Conservation (phyloP, 2,113 vertebrate species). For the Casuarius casuarius region DNA sequence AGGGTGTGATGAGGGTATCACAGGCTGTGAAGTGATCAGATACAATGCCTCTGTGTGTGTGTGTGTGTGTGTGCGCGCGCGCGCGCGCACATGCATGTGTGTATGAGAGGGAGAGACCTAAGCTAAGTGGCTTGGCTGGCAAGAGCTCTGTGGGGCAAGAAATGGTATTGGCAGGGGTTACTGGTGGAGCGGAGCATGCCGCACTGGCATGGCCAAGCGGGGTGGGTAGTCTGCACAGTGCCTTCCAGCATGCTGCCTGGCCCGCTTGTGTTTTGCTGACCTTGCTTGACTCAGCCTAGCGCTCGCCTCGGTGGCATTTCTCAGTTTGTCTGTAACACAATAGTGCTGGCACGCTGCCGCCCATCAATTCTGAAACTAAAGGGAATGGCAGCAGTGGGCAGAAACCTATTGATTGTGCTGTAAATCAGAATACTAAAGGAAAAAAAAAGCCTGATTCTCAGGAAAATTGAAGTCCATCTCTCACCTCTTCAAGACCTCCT, state of each 20-base stretch:
- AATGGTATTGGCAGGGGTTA: background rate
- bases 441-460: background rate
- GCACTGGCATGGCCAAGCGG: background rate
- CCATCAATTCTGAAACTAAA: constrained; percentile 44
- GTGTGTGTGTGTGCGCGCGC: accelerated
- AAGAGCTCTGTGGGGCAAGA: background rate
- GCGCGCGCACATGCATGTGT: background rate
- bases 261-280: background rate
- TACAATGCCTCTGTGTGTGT: background rate
- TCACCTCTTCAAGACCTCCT: background rate
- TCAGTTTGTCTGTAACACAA: background rate
- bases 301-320: background rate
- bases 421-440: constrained; percentile 34
- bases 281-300: background rate
- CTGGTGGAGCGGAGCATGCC: background rate
- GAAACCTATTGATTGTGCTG: constrained; percentile 25
- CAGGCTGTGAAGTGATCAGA: background rate
- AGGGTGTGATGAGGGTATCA: background rate
- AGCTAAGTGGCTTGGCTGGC: background rate
- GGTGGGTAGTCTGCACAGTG: background rate
- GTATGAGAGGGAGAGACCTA: background rate
- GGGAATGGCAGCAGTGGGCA: constrained; percentile 42
- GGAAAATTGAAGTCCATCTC: background rate
- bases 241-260: accelerated
- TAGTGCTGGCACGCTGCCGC: background rate